phyloP scores from a whole-genome alignment of 2,888 invertebrate genomes.

The Synanthedon formicaeformis region DNA sequence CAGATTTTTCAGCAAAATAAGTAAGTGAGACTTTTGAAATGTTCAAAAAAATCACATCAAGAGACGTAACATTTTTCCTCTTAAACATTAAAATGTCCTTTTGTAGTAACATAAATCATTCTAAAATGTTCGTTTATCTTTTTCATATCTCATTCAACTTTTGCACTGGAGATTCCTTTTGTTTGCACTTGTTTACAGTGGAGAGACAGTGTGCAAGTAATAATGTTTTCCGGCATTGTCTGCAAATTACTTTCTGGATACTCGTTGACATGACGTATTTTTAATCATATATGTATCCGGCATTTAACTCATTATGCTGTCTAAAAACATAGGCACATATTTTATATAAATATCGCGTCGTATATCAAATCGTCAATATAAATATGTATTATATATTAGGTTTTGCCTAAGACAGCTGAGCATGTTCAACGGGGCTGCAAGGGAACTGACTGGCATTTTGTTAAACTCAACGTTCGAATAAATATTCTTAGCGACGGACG shows the following conservation, averaged over 20 bases:
- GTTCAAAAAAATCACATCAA: background rate
- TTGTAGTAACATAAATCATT: background rate
- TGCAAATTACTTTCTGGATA: background rate
- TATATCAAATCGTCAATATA: background rate
- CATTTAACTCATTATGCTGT: too few relatives aligned
- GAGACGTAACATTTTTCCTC: background rate
- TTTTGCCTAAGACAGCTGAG: background rate
- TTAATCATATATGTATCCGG: too few relatives aligned
- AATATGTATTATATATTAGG: background rate
- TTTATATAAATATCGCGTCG: too few relatives aligned
- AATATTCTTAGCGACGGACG: background rate
- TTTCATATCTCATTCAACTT: background rate
- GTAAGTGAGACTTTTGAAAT: background rate
- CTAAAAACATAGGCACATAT: too few relatives aligned
- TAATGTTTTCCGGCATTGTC: slow-evolving; percentile 2
- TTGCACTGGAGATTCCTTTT: background rate
- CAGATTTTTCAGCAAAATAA: too few relatives aligned
- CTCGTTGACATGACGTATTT: background rate
- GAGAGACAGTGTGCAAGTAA: background rate
- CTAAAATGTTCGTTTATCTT: slow-evolving; percentile 1
- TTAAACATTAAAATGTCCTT: slow-evolving; percentile 1
- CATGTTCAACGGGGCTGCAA: background rate
- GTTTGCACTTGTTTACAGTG: background rate
- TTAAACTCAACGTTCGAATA: background rate
- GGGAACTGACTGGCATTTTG: background rate